Base-by-base conservation (phyloP, 2,888 invertebrate species). In the Hemaris fuciformis region DNA sequence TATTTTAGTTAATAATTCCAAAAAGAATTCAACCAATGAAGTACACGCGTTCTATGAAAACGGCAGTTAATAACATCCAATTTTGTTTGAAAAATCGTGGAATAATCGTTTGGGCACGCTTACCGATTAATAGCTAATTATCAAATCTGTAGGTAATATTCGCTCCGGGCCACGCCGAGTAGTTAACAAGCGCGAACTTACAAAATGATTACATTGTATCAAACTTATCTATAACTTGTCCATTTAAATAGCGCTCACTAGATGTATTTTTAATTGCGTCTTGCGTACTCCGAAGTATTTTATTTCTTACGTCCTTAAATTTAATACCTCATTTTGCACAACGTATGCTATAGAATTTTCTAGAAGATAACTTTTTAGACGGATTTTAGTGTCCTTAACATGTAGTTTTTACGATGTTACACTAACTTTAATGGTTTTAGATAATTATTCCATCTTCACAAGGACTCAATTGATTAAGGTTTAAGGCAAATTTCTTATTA, bases 131-230 rank as follows among this genome's bases (percentile, higher is more conserved):
- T 31, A 31, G 53, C 31, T 53, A 53, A 53, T 53, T 53, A 53
- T 53, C 53, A 53, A 53, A 53, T 53, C 31, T 53, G 10, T 15
- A 45, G 45, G 45, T 23, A 45, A 45, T 45, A 45, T n/a, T n/a
- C n/a, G 23, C 22, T 45, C 23, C 31, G 31, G 15, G 48, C 27
- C 48, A 53, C 31, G 53, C 31, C 31, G 10, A 18, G 31, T 53
- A 18, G 31, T 27, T 53, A 53, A 53, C 53, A 53, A 53, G 31
- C 53, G 53, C 53, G 53, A 31, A 53, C 27, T 53, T 27, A 53
- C 18, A 18, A 53, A 53, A 23, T 48, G 48, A 27, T 31, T 53
- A 31, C 18, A 27, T n/a, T 10, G 27, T 53, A 53, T 53, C 38
- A 53, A 53, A 53, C 8, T 31, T 53, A 53, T 53, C 27, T 27